A percentile compares a stretch with the other conserved stretches of the same genome.
These are phyloP conservation scores for Procambarus virginalis DNA, from an alignment of 1,140 invertebrate genomes.

Conservation along the genomic window DNA sequence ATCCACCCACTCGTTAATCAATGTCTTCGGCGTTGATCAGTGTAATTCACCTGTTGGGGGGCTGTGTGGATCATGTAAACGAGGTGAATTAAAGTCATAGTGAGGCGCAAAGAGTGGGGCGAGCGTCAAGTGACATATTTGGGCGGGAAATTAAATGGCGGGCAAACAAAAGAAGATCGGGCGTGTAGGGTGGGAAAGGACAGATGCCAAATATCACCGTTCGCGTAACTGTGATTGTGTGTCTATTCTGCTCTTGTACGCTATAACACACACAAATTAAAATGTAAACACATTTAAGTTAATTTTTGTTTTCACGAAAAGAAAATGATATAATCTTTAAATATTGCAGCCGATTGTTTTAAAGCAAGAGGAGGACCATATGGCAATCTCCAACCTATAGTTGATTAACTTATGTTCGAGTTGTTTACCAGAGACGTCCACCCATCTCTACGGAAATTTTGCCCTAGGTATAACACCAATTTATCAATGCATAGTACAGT, in stretches of 20 bases:
- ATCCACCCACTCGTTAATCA: not conserved
- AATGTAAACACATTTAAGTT: no score
- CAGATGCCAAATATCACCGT: constrained; percentile 31
- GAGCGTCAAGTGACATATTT: constrained; percentile 61
- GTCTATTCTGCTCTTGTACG: no score
- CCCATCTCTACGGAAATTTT: constrained; percentile 14
- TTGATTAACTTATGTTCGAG: constrained; percentile 45
- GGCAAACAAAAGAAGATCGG: constrained; percentile 63
- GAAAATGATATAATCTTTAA: not conserved
- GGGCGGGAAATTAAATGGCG: constrained; percentile 65
- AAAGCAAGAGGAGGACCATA: not conserved
- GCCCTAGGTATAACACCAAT: not conserved
- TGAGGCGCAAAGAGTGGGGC: not conserved
- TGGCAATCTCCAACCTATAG: constrained; percentile 26
- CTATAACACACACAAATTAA: no score
- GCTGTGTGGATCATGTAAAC: constrained; percentile 8
- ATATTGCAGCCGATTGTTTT: not conserved
- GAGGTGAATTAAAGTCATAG: not conserved
- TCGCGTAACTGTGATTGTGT: not conserved
- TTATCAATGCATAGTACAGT: not conserved
- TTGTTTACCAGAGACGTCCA: constrained; percentile 13
- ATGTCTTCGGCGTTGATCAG: not conserved
- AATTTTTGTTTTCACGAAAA: no score
- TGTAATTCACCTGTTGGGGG: not conserved
- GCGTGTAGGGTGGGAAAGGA: constrained; percentile 34